Evolutionary conservation across 2,113 vertebrate genomes (phyloP).

Genomic region (Albula glossodonta): DNA sequence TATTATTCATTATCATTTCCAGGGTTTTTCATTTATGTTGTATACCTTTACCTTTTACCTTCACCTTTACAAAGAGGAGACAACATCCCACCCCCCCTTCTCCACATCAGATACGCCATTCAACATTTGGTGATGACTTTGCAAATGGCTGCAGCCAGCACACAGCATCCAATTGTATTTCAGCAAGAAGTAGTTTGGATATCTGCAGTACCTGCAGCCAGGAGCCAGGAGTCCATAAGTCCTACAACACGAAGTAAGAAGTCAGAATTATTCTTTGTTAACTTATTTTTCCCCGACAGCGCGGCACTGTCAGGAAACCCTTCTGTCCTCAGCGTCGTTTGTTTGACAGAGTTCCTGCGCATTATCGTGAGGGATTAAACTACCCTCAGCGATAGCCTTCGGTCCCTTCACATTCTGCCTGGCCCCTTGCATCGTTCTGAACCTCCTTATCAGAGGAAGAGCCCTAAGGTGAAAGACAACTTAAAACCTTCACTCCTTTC

Average conservation of each 20-base stretch:
- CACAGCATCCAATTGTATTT: neutral
- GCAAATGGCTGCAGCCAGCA: neutral
- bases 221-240: neutral
- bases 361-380: constrained; percentile 41
- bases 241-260: neutral
- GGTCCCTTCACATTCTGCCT: constrained; percentile 27
- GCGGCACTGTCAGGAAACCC: constrained; percentile 46
- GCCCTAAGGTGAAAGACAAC: constrained; percentile 56
- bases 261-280: neutral
- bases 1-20: neutral
- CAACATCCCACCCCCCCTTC: no score
- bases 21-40: neutral
- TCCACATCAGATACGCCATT: neutral
- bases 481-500: constrained; percentile 50
- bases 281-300: constrained; percentile 6
- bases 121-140: neutral
- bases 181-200: neutral
- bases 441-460: constrained; percentile 49
- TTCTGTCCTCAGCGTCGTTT: constrained; percentile 35
- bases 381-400: constrained; percentile 30
- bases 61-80: neutral
- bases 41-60: no score
- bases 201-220: neutral
- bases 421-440: constrained; percentile 40
- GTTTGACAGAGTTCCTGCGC: constrained; percentile 43